These are phyloP conservation scores for Camponotus pennsylvanicus DNA, from an alignment of 1,140 invertebrate genomes.

Conservation along the genomic window DNA sequence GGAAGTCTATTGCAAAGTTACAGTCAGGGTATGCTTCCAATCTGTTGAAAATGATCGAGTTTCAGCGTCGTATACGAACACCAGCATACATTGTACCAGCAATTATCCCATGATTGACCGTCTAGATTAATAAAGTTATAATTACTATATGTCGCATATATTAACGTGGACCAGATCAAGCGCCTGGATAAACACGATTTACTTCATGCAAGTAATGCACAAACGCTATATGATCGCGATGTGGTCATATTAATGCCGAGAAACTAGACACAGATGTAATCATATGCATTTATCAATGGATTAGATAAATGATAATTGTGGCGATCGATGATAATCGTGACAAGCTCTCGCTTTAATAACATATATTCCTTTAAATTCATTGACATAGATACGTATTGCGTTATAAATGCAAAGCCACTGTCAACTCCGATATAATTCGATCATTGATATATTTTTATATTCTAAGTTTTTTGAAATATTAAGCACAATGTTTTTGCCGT, in stretches of 20 bases:
- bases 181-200: slow-evolving; percentile 33
- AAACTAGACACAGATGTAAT: slow-evolving; percentile 12
- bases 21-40: slow-evolving; percentile 32
- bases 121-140: slow-evolving; percentile 62
- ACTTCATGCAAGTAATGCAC: slow-evolving; percentile 32
- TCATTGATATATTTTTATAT: slow-evolving; percentile 22
- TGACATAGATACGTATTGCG: slow-evolving; percentile 24
- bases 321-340: slow-evolving; percentile 17
- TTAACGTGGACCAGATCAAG: slow-evolving; percentile 34
- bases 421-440: slow-evolving; percentile 4
- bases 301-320: neutral
- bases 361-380: slow-evolving; percentile 14
- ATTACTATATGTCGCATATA: slow-evolving; percentile 44
- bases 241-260: neutral
- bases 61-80: slow-evolving; percentile 16
- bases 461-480: slow-evolving; percentile 31
- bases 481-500: neutral
- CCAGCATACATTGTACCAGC: slow-evolving; percentile 34
- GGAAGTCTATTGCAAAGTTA: slow-evolving; percentile 40
- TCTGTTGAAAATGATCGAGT: slow-evolving; percentile 56
- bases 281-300: slow-evolving; percentile 23
- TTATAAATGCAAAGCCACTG: slow-evolving; percentile 21
- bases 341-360: slow-evolving; percentile 9
- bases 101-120: slow-evolving; percentile 55
- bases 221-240: neutral